These are phyloP conservation scores for Picus viridis DNA, from an alignment of 2,797 vertebrate species.

Conservation along the genomic window DNA sequence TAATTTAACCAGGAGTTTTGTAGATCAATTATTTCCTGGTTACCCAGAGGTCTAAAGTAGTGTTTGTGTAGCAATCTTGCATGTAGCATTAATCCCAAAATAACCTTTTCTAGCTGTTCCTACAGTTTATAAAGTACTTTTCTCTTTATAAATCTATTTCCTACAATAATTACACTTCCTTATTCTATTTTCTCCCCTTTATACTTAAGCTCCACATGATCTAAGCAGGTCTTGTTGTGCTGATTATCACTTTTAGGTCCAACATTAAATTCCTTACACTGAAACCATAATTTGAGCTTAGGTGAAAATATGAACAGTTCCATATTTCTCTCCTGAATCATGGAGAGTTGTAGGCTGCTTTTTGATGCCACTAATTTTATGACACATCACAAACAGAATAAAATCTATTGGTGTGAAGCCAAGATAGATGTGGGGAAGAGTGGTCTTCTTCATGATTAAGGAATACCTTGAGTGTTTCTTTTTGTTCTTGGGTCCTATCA, in stretches of 20 bases:
- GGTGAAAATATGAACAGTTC: background rate
- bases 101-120: slow-evolving; percentile 26
- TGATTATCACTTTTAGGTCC: background rate
- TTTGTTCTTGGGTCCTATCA: background rate
- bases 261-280: slow-evolving; percentile 20
- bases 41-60: background rate
- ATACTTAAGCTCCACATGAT: slow-evolving; percentile 10
- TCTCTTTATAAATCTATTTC: slow-evolving; percentile 24
- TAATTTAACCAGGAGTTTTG: slow-evolving; percentile 29
- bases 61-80: background rate
- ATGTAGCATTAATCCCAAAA: slow-evolving; percentile 23
- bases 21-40: background rate
- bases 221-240: slow-evolving; percentile 30
- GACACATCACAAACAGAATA: background rate
- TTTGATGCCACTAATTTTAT: background rate
- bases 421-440: background rate
- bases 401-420: background rate
- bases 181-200: background rate
- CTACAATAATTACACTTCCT: background rate
- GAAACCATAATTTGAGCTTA: slow-evolving; percentile 8
- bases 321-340: background rate
- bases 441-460: background rate
- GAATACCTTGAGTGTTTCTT: background rate
- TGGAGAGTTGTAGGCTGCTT: background rate
- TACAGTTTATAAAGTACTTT: background rate